Base-by-base conservation (phyloP, 2,113 vertebrate species). In the Trematomus loennbergii region DNA sequence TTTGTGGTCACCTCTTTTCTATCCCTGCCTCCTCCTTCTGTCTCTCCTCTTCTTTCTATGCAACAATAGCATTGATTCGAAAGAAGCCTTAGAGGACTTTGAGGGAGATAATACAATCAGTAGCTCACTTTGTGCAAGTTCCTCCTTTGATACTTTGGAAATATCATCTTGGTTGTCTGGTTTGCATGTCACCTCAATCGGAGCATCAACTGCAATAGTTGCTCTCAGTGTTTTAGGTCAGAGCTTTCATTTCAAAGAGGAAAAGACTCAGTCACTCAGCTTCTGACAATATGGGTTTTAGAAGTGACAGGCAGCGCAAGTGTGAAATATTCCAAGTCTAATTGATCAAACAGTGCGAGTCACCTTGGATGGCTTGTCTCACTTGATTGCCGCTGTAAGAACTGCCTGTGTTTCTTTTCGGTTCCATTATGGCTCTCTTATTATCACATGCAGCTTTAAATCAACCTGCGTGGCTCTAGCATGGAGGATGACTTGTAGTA, bases 281-380 rank as follows among this genome's bases (percentile, higher is more conserved):
- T 65, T 83, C 79, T 82, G 78, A 84, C 79, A 82, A 79, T 86
- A 74, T 43, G 60, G 64, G 45, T 82, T 88, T 83, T 58, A 82
- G 59, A 77, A 54, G 13, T 79, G 81, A 77, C 84, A 82, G 78
- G 60, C 67, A 71, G 79, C 75, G 55, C 53, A 72, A 70, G 81
- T 60, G 82, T 79, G 75, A 88, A 79, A 90, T 78, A 79, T 84
- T 75, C 70, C 72, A 67, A 65, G 81, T 84, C 45, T 79, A 79
- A 89, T 87, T 87, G 68, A 75, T 87, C 75, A 82, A 83, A 86
- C 77, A 87, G 81, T 65, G 9, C 70, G 81, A 91, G 87, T 92
- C 90, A 88, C 85, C 89, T 85, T 84, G 83, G 53, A 83, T 45
- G 71, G 70, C n/a, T 69, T 69, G 77, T 77, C 79, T 88, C n/a